Base-by-base conservation (phyloP, 2,797 vertebrate genomes). In the Steatocranus sp. region DNA sequence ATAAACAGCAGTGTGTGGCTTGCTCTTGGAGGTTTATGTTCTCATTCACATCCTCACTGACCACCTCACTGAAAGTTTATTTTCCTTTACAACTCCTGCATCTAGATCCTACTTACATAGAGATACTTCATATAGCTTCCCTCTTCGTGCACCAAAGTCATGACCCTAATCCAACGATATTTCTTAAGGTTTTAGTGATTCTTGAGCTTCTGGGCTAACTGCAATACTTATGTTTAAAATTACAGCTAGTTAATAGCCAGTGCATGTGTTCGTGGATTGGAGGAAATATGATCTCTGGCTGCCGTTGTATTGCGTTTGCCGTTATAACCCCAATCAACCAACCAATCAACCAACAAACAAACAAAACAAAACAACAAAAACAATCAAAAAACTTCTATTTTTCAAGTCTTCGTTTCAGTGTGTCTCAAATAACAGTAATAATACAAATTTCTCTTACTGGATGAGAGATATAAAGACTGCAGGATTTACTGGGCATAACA, bases 21-120 rank as follows among this genome's bases (percentile, higher is more conserved):
- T 30, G 58, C 74, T 84, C 34, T 73, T 12, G 8, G 76, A 84
- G 81, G 30, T 87, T 87, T 88, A 89, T 90, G 76, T 82, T 88
- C 81, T 87, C 70, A 48, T 80, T 89, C 77, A 75, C 38, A 3
- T 83, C 70, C 46, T 83, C 30, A 48, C 34, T 75, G 58, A 89
- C 88, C 78, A 25, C 54, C 68, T 49, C 74, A 17, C 11, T 41
- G n/a, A 8, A 75, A 76, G 75, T 54, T 46, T 61, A n/a, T 75
- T 90, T 87, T 80, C 46, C 49, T 77, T 76, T 81, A 36, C 27
- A 50, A 14, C 79, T 79, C 17, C 30, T 80, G 27, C 81, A 49
- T 82, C 74, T 68, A 20, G 9, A 63, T 81, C 51, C 61, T 30
- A 32, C 34, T 79, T 83, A 78, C 7, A 46, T 38, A 78, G 23